phyloP scores from a whole-genome alignment of 1,140 invertebrate species.

The Bombus waltoni region DNA sequence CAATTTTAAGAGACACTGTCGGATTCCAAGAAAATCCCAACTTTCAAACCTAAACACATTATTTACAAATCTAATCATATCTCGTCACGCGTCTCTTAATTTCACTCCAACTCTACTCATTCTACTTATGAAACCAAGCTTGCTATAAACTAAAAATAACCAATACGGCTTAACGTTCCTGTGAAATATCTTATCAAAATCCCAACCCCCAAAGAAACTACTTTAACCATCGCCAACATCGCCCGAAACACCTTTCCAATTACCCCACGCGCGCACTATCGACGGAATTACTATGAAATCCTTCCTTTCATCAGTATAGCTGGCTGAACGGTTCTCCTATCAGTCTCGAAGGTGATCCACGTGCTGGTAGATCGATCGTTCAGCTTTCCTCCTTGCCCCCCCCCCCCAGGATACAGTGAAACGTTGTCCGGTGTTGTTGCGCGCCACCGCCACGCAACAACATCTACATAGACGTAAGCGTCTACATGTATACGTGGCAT shows the following conservation, averaged over 20 bases:
- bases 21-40: too few relatives aligned
- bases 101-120: not conserved
- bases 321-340: not conserved
- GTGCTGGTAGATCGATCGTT: constrained; percentile 53
- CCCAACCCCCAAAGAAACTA: not conserved
- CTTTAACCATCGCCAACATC: not conserved
- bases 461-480: not conserved
- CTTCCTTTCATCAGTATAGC: not conserved
- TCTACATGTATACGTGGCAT: not conserved
- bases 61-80: too few relatives aligned
- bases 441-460: constrained; percentile 1
- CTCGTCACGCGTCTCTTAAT: too few relatives aligned
- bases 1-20: too few relatives aligned
- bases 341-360: constrained; percentile 50
- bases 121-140: not conserved
- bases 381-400: constrained; percentile 51
- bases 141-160: not conserved
- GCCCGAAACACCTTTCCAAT: not conserved
- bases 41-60: too few relatives aligned
- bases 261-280: not conserved
- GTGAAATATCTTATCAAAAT: not conserved
- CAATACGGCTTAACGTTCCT: too few relatives aligned
- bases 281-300: not conserved
- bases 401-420: constrained; percentile 16
- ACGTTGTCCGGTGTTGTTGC: constrained; percentile 38